Evolutionary conservation across 1,140 invertebrate genomes (phyloP), one percentile per base, ranked within the genome.

Genomic region (Neodiprion fabricii): DNA sequence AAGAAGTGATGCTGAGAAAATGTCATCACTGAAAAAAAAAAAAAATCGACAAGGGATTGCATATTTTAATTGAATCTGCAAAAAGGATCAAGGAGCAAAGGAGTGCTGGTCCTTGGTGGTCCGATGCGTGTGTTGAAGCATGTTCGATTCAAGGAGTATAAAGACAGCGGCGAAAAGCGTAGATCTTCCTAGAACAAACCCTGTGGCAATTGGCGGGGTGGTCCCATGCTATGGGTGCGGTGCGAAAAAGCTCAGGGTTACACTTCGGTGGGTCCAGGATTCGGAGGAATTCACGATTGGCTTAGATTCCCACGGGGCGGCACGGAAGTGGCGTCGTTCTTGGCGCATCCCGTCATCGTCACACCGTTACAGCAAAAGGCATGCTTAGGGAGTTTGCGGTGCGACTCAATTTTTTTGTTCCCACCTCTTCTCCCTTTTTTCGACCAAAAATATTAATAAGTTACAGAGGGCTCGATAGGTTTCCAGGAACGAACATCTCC

Each of bases 361-460:
- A 21, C 11, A 61, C 53, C 11, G 28, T 40, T 14, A 17, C 11
- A 61, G 53, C 11, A 9, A 17, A 14, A 5, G 8, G 53, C 53
- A 61, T 61, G 9, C 9, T 61, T 61, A 17, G 53, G 53, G 11
- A 61, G 53, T 61, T 61, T 61, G 67, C 40, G 12, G 17, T 8
- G 8, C 8, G 67, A 69, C 40, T 11, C 12, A 14, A 65, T 14
- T 65, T 65, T 65, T 65, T 65, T 65, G 61, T 14, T 65, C 28
- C 28, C 28, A 40, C 28, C 28, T 40, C 28, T 40, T 17, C 40
- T 17, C 70, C 7, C 48, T 47, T 23, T 47, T 28, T 71, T 71
- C 48, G 4, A 50, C 75, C 81, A 79, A 77, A 81, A 81, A 85
- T 85, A 87, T 88, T 87, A 88, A 88, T 87, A 87, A 88, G 81